Base-by-base conservation (phyloP, 53 echinoderm and acorn worm genomes). In the Apostichopus leukothele region DNA sequence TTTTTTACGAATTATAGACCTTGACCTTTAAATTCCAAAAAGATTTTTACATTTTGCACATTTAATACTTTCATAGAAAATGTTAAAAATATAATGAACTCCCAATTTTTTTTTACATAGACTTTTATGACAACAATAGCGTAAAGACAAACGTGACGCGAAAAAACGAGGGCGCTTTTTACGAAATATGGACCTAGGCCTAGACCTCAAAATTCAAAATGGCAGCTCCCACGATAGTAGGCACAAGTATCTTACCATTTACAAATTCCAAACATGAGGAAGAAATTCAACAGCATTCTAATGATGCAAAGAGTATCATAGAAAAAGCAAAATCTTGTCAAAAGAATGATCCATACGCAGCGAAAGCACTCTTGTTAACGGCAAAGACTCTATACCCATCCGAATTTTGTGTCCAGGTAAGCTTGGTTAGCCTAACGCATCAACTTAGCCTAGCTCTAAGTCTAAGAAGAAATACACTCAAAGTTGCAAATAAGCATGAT, bases 361-460 rank as follows among this genome's bases (percentile, higher is more conserved):
- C 85, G n/a, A 85, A 85, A 50, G 66, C 85, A 8, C 85, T 85
- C 5, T 14, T 85, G 18, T 66, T 85, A 25, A 85, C 67, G 85
- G 85, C 85, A 67, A 85, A 85, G 67, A 85, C 85, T 9, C 60
- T 85, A 18, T 85, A 85, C 85, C 85, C 85, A 4, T 63, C 85
- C 61, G 85, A 85, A 21, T 85, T 85, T 50, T 85, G 85, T 85
- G 85, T 85, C 5, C 85, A 85, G 85, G 85, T 85, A 85, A 22
- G 8, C 12, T 2, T 14, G 12, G 5, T 6, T 26, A 23, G 11
- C 23, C 61, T n/a, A 5, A 13, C 6, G 9, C 6, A 39, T 50
- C 51, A 25, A 39, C 76, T 50, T 21, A 6, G 77, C 77, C 77
- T 74, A 74, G 14, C 74, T 22, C 74, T 74, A 39, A 39, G 39